These are phyloP conservation scores for Neria commutata DNA, from an alignment of 2,888 invertebrate species.

Conservation along the genomic window DNA sequence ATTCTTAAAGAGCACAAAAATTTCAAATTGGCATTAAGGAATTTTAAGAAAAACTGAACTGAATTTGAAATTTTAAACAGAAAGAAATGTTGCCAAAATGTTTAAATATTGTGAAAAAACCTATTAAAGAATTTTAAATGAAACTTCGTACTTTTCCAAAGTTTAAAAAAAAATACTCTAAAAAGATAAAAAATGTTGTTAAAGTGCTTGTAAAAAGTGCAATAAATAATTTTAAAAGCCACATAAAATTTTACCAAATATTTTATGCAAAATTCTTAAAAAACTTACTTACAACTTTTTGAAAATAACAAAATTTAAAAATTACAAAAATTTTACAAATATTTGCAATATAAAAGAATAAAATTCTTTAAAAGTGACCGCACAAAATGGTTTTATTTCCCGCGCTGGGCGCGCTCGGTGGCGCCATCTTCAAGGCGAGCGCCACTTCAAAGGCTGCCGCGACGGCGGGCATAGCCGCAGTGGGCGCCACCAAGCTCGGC, in stretches of 20 bases:
- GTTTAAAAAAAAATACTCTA: no score
- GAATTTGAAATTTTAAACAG: no score
- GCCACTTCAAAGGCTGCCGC: slow-evolving; percentile 54
- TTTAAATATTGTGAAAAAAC: no score
- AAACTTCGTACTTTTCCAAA: no score
- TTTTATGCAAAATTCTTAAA: slow-evolving; percentile 20
- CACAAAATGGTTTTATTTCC: slow-evolving; percentile 52
- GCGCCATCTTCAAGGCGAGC: slow-evolving; percentile 57
- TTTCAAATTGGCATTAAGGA: no score
- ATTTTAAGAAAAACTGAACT: no score
- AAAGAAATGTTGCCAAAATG: no score
- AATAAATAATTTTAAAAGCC: no score
- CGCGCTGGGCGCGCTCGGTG: slow-evolving; percentile 52
- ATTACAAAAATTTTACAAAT: slow-evolving; percentile 20
- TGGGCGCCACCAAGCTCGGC: slow-evolving; percentile 60
- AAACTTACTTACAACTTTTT: slow-evolving; percentile 8
- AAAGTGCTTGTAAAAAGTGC: no score
- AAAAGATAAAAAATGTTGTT: no score
- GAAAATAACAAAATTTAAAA: slow-evolving; percentile 25
- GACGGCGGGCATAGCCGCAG: slow-evolving; percentile 57
- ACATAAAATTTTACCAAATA: slow-evolving; percentile 11
- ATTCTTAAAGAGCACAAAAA: no score
- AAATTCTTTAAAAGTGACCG: slow-evolving; percentile 6
- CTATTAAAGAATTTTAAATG: no score
- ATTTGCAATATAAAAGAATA: slow-evolving; percentile 24